Evolutionary conservation across 2,113 vertebrate genomes (phyloP).

Genomic region (Potamarius usumacintae): DNA sequence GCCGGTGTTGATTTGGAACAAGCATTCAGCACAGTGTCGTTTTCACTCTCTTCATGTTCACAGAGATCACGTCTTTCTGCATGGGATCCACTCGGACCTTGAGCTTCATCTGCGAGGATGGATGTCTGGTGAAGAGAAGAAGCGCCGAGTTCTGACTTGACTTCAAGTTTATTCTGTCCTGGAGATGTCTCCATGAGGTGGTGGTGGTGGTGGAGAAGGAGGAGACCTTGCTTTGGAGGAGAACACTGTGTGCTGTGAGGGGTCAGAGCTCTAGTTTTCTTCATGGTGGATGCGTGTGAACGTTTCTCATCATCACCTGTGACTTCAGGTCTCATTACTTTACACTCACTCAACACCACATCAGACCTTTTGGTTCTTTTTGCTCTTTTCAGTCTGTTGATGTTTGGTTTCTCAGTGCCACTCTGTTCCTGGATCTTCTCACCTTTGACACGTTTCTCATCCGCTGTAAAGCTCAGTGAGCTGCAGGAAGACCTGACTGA

Average conservation of each 20-base stretch:
- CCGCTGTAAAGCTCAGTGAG: background rate
- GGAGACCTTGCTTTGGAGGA: background rate
- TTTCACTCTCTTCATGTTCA: background rate
- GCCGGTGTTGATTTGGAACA: background rate
- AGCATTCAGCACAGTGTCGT: background rate
- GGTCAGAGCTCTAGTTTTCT: background rate
- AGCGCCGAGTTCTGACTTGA: background rate
- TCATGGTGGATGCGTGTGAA: background rate
- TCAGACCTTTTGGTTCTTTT: background rate
- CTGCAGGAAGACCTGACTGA: background rate
- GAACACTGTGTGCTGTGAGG: background rate
- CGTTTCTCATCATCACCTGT: background rate
- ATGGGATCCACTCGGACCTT: background rate
- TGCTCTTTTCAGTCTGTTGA: conserved; percentile 40
- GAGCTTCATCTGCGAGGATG: background rate
- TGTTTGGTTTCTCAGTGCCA: background rate
- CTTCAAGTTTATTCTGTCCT: background rate
- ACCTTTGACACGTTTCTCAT: background rate
- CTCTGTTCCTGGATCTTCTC: background rate
- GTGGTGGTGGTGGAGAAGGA: too few relatives aligned
- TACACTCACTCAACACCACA: background rate
- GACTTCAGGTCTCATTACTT: background rate
- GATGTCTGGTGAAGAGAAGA: background rate
- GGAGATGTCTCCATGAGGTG: background rate
- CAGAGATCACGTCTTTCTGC: background rate